These are phyloP conservation scores for Callospermophilus lateralis DNA, from an alignment of 2,113 vertebrate species.

Conservation along the genomic window DNA sequence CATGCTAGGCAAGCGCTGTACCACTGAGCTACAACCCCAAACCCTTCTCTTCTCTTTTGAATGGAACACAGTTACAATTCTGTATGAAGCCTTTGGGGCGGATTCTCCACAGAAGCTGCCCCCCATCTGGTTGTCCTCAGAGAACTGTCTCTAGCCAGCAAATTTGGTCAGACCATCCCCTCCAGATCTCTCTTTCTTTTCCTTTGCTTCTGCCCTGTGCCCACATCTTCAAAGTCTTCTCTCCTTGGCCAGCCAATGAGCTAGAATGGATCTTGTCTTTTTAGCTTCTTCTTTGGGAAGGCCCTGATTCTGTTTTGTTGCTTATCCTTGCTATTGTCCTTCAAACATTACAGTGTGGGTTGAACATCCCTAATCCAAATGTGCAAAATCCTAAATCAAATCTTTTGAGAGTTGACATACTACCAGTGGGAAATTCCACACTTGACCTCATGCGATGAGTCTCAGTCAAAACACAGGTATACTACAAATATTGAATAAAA, in stretches of 20 bases:
- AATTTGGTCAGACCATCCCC: neutral
- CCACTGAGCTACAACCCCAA: no score
- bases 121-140: neutral
- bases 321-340: neutral
- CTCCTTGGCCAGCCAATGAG: neutral
- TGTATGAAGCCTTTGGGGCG: neutral
- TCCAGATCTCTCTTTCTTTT: neutral
- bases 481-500: neutral
- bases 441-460: neutral
- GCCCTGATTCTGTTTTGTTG: neutral
- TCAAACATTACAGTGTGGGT: neutral
- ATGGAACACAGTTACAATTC: neutral
- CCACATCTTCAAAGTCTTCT: neutral
- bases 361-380: neutral
- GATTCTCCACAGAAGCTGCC: neutral
- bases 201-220: neutral
- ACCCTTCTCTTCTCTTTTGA: neutral
- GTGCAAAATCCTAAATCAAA: neutral
- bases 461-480: neutral
- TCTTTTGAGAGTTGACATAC: neutral
- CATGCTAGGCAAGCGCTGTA: no score
- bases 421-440: neutral
- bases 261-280: neutral
- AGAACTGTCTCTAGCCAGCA: neutral
- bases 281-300: neutral